A percentile compares a stretch with the other conserved stretches of the same genome.
Evolutionary conservation across 2,113 vertebrate species (phyloP).

Genomic region (Coryphaenoides rupestris): DNA sequence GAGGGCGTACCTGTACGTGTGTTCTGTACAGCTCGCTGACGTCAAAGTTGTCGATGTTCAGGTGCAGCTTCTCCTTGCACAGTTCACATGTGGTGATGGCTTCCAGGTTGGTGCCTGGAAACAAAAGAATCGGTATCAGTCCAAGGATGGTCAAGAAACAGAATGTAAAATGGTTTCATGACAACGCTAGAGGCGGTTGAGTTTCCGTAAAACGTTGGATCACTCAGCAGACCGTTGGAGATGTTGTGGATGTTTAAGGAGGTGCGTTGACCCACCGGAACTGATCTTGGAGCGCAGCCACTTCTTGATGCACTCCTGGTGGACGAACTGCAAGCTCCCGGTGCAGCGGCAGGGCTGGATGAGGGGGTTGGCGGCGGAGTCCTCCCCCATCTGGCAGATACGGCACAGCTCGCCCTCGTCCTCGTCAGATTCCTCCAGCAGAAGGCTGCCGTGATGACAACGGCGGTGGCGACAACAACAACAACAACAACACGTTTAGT

Average conservation of each 20-base stretch:
- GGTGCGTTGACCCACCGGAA: conserved; percentile 76
- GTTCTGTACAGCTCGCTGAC: conserved; percentile 94
- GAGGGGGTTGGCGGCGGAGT: conserved; percentile 84
- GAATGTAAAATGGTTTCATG: no score
- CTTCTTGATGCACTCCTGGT: conserved; percentile 98
- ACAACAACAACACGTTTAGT: no score
- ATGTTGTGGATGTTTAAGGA: no score
- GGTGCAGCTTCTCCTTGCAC: conserved; percentile 92
- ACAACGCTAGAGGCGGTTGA: no score
- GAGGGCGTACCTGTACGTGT: conserved; percentile 86
- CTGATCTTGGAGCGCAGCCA: conserved; percentile 96
- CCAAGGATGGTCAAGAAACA: no score
- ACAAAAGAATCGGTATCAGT: not conserved
- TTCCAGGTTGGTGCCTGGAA: conserved; percentile 86
- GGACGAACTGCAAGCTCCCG: conserved; percentile 93
- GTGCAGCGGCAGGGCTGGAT: conserved; percentile 93
- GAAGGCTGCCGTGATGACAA: conserved; percentile 70
- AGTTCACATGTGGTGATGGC: conserved; percentile 94
- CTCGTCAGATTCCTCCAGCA: conserved; percentile 97
- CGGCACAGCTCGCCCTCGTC: conserved; percentile 94
- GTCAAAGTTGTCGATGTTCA: conserved; percentile 96
- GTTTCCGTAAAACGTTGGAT: no score
- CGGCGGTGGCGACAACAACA: conserved; percentile 57
- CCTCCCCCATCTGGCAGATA: conserved; percentile 93
- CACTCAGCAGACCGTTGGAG: no score